Evolutionary conservation across 2,888 invertebrate genomes (phyloP).

Genomic region (Lithophane socia): DNA sequence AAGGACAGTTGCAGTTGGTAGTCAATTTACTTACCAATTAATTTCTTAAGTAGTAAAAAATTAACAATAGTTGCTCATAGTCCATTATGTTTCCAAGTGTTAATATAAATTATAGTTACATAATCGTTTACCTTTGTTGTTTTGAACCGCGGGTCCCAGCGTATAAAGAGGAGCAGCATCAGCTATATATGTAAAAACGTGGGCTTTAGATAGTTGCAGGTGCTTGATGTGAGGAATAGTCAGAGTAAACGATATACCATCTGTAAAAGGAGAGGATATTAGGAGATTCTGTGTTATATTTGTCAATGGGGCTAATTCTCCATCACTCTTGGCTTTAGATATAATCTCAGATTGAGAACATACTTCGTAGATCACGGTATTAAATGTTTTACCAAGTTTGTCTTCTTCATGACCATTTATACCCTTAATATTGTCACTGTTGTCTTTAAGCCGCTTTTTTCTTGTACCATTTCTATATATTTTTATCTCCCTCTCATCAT

Average conservation of each 20-base stretch:
- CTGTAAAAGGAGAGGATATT: constrained; percentile 52
- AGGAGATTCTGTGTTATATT: background rate
- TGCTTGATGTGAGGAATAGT: constrained; percentile 68
- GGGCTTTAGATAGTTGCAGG: constrained; percentile 51
- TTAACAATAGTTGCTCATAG: background rate
- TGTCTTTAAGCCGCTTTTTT: too few species aligned
- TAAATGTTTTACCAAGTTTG: background rate
- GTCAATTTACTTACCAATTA: background rate
- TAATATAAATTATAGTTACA: background rate
- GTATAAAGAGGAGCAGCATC: constrained; percentile 48
- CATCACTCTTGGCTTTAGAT: background rate
- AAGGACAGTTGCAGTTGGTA: background rate
- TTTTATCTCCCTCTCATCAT: background rate
- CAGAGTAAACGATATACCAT: constrained; percentile 68
- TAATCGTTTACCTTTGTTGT: constrained; percentile 64
- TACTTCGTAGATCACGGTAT: background rate
- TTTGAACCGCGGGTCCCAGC: constrained; percentile 60
- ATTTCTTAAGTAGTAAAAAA: too few species aligned
- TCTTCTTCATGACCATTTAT: background rate
- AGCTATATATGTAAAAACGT: constrained; percentile 59
- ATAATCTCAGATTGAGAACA: background rate
- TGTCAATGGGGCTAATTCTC: background rate
- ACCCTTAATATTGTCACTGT: too few species aligned
- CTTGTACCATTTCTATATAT: too few species aligned
- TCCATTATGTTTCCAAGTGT: background rate